Evolutionary conservation across 2,797 vertebrate species (phyloP), one percentile per base, ranked within the genome.

Genomic region (Thalassophryne amazonica): DNA sequence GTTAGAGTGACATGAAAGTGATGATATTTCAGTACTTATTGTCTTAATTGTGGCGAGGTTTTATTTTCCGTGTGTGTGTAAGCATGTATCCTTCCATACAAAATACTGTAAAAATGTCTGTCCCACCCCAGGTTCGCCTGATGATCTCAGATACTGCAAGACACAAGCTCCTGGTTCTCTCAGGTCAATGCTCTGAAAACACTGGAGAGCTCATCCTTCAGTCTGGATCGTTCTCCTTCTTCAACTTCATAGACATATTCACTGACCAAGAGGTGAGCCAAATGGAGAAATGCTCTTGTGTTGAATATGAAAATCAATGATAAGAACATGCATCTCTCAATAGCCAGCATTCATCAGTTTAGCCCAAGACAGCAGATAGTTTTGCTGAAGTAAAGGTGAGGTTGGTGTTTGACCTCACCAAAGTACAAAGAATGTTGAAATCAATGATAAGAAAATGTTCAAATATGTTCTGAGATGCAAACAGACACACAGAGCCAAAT

Each of bases 231-330:
- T 99, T 99, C 84, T 98, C 97, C 33, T 97, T 99, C 86, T 92
- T 92, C 69, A 96, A 92, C 60, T 99, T 99, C 81, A 99, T 99
- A 54, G 95, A 98, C 78, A 99, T 98, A 80, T 99, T 99, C 78
- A 98, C 95, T 0, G 95, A 99, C 76, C 95, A 97, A 87, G 97
- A 98, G 94, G 97, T 97, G 46, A 70, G 91, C 56, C 41, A 24
- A 18, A 11, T 31, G 32, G 8, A 28, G 6, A 16, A 9, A 27
- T 22, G 7, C 22, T 22, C 7, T 4, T 4, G 22, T 4, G 13
- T n/a, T n/a, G n/a, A n/a, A n/a, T n/a, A n/a, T n/a, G n/a, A n/a
- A n/a, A n/a, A n/a, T n/a, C n/a, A n/a, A n/a, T n/a, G n/a, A n/a
- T n/a, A n/a, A n/a, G n/a, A n/a, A n/a, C n/a, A n/a, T n/a, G n/a